Conservation (phyloP, 2,113 vertebrate species). For the Thryonomys swinderianus region DNA sequence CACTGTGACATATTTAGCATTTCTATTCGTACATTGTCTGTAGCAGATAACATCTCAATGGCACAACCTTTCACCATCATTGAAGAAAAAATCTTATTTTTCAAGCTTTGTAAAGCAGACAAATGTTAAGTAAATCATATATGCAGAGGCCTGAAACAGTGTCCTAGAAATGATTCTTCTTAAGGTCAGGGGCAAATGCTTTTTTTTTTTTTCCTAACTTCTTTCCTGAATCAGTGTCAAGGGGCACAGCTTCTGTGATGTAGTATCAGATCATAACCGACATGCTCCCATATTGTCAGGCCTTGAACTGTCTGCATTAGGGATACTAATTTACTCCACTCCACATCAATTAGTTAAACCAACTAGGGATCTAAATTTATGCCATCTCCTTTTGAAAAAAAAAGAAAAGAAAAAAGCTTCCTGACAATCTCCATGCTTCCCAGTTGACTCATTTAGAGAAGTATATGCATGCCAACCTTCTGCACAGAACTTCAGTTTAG, state of each 20-base stretch:
- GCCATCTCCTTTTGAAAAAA: slow-evolving; percentile 51
- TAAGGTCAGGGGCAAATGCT: slow-evolving; percentile 48
- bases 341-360: slow-evolving; percentile 61
- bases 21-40: slow-evolving; percentile 52
- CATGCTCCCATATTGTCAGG: slow-evolving; percentile 3
- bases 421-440: slow-evolving; percentile 43
- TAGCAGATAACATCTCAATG: slow-evolving; percentile 52
- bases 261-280: slow-evolving; percentile 31
- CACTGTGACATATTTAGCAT: slow-evolving; percentile 3
- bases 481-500: slow-evolving; percentile 56
- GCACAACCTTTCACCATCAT: slow-evolving; percentile 54
- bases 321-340: slow-evolving; percentile 64
- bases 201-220: slow-evolving; percentile 45
- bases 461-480: slow-evolving; percentile 35
- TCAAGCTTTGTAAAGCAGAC: slow-evolving; percentile 49
- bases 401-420: too few species aligned
- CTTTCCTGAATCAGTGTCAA: neutral
- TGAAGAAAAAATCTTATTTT: slow-evolving; percentile 2
- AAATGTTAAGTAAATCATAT: slow-evolving; percentile 58
- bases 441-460: slow-evolving; percentile 49
- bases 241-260: neutral
- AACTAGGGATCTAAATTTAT: slow-evolving; percentile 57
- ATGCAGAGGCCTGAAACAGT: slow-evolving; percentile 41
- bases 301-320: slow-evolving; percentile 58
- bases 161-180: slow-evolving; percentile 52